Evolutionary conservation across 2,888 invertebrate genomes (phyloP), one percentile per base, ranked within the genome.

Genomic region (Schizotus pectinicornis): DNA sequence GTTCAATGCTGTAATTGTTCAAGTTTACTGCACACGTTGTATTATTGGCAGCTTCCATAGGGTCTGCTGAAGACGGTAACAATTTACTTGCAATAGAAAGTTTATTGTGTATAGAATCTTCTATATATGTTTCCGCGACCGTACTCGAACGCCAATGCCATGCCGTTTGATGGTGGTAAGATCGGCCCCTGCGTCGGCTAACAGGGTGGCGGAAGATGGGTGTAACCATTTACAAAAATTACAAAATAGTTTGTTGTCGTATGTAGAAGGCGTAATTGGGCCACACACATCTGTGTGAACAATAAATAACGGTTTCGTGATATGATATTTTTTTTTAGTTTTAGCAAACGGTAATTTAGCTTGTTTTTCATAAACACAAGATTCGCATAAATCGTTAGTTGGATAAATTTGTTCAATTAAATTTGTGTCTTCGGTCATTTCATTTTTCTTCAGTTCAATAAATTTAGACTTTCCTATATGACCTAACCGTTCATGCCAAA

Each of bases 231-330:
- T 12, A 59, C 11, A 39, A 59, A 59, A 11, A 9, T 41, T 2
- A 60, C 36, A 47, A 47, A 59, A 42, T 60, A 61, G 48, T 60
- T 61, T 61, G 34, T 60, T 49, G 34, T 61, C 43, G 7, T 48
- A 39, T 45, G 61, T 56, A 39, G 50, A 22, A 32, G 59, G 61
- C 14, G 55, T 60, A 6, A 61, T 61, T 36, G 55, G 50, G 7
- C 56, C 59, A 52, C 62, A 61, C n/a, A 60, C 56, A 58, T 59
- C 59, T n/a, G 59, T 38, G 22, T 59, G 50, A 35, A 59, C 36
- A 22, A 57, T 59, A 50, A 50, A 59, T 43, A 59, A 37, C n/a
- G 59, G 59, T 47, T 56, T 8, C 11, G 38, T 36, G 12, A 61
- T 12, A 43, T 61, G 9, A 42, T 14, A 6, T 54, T 59, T 59